Evolutionary conservation across 1,140 invertebrate species (phyloP), one percentile per base, ranked within the genome.

Genomic region (Euborellia annulipes): DNA sequence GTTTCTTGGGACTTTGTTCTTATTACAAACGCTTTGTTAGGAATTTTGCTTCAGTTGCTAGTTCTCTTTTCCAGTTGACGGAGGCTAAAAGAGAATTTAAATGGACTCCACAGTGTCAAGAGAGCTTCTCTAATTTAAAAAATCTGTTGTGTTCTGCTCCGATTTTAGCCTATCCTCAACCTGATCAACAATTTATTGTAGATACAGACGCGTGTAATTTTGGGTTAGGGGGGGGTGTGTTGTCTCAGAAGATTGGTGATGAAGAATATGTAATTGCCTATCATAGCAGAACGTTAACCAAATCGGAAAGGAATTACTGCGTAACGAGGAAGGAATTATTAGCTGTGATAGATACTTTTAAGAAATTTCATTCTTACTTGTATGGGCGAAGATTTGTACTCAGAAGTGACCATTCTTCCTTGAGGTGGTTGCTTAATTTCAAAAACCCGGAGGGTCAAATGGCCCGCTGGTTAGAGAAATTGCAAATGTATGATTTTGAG

Each of bases 291-390:
- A 48, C 40, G 1, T 17, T 48, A n/a, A 48, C 43, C 36, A 3
- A 43, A 36, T 40, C 46, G n/a, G 56, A 57, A 51, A 38, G 14
- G 38, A 54, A 52, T 47, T 58, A 58, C 44, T 48, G 46, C 0
- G 54, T 54, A 3, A 59, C 51, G 9, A 57, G 61, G 50, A 54
- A 56, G 30, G 57, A 61, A 54, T 40, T 59, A 3, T 36, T 61
- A 22, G 59, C 54, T 11, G 56, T 59, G 11, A 41, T 47, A 3
- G 40, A 39, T 37, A 14, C 37, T 11, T 22, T n/a, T 18, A 47
- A 47, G 41, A 16, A 41, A 13, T 47, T 36, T 30, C 32, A 56
- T 17, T 56, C 56, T 32, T 64, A 63, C 48, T 27, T 62, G 9
- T 58, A 54, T 36, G 60, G 59, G 16, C 36, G 41, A 20, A 52